Conservation (phyloP, 2,797 vertebrate species). For the Propithecus perrieri region DNA sequence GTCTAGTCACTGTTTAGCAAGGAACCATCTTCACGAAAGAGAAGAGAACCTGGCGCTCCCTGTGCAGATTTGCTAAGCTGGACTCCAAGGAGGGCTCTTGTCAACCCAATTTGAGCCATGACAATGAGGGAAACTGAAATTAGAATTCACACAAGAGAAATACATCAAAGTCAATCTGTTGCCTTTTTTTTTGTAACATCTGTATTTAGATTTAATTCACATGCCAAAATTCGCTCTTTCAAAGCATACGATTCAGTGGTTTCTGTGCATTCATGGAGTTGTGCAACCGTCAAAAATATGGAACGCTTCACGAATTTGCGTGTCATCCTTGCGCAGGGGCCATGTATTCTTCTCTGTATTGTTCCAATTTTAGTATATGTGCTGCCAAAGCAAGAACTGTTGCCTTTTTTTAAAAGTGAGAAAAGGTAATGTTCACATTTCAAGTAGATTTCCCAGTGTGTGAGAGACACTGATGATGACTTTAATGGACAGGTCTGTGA, state of each 20-base stretch:
- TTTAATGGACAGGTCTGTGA: fast-evolving
- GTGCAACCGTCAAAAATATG: background rate
- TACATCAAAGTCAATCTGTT: too few relatives aligned
- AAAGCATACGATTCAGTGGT: background rate
- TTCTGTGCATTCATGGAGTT: background rate
- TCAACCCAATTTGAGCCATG: background rate
- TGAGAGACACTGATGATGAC: background rate
- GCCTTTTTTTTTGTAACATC: background rate
- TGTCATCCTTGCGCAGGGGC: too few relatives aligned
- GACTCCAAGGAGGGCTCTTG: too few relatives aligned
- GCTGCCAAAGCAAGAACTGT: too few relatives aligned
- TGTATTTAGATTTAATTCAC: background rate
- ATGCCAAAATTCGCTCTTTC: background rate
- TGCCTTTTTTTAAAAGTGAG: background rate
- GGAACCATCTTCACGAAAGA: background rate
- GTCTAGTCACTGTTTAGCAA: background rate
- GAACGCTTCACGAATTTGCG: too few relatives aligned
- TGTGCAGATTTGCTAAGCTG: too few relatives aligned
- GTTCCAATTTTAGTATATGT: too few relatives aligned
- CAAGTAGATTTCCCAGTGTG: background rate
- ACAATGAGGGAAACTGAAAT: background rate
- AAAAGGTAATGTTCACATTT: background rate
- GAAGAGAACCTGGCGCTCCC: background rate
- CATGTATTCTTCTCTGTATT: too few relatives aligned
- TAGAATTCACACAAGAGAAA: background rate